These are phyloP conservation scores for Meiosimyza platycephala DNA, from an alignment of 2,888 invertebrate genomes.

Conservation along the genomic window DNA sequence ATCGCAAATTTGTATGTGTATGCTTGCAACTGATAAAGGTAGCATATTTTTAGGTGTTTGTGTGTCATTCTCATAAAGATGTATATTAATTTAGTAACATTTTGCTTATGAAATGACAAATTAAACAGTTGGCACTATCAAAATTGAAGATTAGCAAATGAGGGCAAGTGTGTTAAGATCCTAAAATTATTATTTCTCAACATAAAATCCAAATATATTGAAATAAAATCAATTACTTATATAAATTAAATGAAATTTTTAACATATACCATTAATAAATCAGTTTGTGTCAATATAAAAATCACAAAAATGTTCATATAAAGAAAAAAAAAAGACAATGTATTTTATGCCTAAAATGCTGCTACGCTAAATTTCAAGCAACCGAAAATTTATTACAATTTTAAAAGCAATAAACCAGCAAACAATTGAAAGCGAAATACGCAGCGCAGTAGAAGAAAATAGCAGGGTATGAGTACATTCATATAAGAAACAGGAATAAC, in stretches of 20 bases:
- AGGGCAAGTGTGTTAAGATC: no score
- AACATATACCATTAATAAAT: not conserved
- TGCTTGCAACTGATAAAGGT: no score
- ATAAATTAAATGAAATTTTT: not conserved
- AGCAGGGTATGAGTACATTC: not conserved
- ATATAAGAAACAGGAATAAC: no score
- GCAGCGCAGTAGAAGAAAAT: not conserved
- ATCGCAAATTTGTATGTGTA: no score
- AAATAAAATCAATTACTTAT: not conserved
- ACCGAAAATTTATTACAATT: conserved; percentile 10
- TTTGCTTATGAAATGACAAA: no score
- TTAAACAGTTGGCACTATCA: no score
- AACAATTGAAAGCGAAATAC: not conserved
- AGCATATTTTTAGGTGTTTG: no score
- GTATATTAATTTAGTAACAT: no score
- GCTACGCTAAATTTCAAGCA: not conserved
- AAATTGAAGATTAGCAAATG: no score
- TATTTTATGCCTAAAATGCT: conserved; percentile 7
- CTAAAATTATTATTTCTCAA: no score
- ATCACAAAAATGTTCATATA: not conserved
- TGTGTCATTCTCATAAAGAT: no score
- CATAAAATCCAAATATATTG: not conserved
- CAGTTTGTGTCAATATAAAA: not conserved
- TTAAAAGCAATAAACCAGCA: not conserved
- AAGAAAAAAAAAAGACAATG: not conserved